phyloP scores from a whole-genome alignment of 2,797 vertebrate genomes.

The Pelodytes ibericus region DNA sequence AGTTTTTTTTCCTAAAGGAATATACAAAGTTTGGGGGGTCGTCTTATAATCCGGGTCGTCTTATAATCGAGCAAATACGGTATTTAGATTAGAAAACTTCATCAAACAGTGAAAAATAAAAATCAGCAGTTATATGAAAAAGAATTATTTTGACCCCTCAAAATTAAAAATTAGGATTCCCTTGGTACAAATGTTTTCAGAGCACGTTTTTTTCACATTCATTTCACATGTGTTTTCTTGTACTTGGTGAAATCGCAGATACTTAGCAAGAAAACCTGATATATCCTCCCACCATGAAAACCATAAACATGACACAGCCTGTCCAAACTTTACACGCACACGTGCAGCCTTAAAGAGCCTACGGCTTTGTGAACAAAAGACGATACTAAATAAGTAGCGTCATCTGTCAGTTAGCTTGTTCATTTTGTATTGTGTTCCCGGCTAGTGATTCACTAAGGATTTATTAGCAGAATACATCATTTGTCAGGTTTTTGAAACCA shows the following conservation, averaged over 20 bases:
- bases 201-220: too few relatives aligned
- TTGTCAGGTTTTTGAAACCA: background rate
- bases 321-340: constrained; percentile 13
- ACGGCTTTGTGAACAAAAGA: background rate
- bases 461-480: background rate
- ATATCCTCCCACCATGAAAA: constrained; percentile 15
- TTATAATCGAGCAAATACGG: too few relatives aligned
- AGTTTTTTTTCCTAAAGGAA: too few relatives aligned
- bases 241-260: constrained; percentile 25
- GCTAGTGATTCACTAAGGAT: background rate
- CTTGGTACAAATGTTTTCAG: too few relatives aligned
- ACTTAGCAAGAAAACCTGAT: constrained; percentile 10
- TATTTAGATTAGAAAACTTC: too few relatives aligned
- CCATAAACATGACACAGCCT: constrained; percentile 12
- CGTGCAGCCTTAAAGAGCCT: constrained; percentile 4
- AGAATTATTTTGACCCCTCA: too few relatives aligned
- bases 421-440: background rate
- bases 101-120: too few relatives aligned
- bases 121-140: too few relatives aligned
- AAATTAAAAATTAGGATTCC: too few relatives aligned
- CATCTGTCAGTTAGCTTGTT: background rate
- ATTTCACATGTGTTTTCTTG: constrained; percentile 2
- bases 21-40: too few relatives aligned
- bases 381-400: constrained; percentile 13
- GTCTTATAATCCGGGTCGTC: too few relatives aligned